Evolutionary conservation across 2,888 invertebrate species (phyloP).

Genomic region (Temnothorax rugatulus): DNA sequence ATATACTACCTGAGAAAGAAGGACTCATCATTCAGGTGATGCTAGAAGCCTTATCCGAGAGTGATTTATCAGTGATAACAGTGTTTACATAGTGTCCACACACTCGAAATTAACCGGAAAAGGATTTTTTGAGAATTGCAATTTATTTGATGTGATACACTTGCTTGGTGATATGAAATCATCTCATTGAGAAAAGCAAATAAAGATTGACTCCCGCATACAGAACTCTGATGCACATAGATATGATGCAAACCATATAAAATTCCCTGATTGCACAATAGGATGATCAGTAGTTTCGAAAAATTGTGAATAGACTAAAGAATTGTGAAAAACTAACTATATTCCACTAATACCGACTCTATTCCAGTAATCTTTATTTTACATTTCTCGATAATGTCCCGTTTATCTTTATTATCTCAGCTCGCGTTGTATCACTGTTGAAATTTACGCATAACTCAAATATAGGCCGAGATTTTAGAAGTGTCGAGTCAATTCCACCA

Average conservation of each 20-base stretch:
- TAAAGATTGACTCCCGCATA: background rate
- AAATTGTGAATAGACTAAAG: background rate
- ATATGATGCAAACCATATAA: background rate
- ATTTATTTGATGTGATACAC: background rate
- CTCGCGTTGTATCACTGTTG: background rate
- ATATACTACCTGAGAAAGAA: slow-evolving; percentile 3
- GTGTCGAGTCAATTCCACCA: background rate
- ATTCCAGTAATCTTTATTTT: background rate
- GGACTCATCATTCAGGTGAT: background rate
- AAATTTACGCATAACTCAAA: background rate
- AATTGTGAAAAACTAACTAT: background rate
- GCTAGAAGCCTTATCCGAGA: background rate
- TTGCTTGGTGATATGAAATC: too few species aligned
- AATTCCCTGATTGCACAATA: background rate
- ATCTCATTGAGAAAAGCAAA: background rate
- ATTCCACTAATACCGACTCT: background rate
- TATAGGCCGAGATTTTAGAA: background rate
- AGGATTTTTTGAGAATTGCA: background rate
- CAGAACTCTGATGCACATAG: background rate
- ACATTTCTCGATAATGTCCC: background rate
- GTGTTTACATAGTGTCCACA: background rate
- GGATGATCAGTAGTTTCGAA: background rate
- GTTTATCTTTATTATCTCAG: slow-evolving; percentile 5
- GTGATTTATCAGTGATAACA: background rate
- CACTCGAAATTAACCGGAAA: background rate